These are phyloP conservation scores for Pipa parva DNA, from an alignment of 2,113 vertebrate genomes.

Conservation along the genomic window DNA sequence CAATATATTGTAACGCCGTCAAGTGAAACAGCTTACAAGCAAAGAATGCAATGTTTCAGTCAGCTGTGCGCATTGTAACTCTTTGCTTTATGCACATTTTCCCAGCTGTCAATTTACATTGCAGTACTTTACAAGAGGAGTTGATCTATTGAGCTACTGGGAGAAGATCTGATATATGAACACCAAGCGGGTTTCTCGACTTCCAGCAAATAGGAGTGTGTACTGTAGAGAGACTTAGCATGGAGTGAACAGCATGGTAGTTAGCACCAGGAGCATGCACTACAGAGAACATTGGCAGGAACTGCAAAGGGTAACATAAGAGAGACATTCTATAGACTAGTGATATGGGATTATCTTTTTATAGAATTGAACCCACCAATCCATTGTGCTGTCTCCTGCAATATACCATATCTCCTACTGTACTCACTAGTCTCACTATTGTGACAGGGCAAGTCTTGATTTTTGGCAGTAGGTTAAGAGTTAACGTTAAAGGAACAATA, in stretches of 20 bases:
- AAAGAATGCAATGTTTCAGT: slow-evolving; percentile 39
- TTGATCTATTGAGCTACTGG: slow-evolving; percentile 44
- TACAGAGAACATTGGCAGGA: too few relatives aligned
- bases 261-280: not conserved
- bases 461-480: too few relatives aligned
- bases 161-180: slow-evolving; percentile 41
- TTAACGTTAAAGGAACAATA: too few relatives aligned
- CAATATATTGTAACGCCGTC: slow-evolving; percentile 37
- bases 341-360: too few relatives aligned
- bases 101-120: slow-evolving; percentile 44
- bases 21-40: slow-evolving; percentile 41
- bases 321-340: too few relatives aligned
- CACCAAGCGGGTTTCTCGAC: slow-evolving; percentile 29
- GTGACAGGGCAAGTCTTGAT: too few relatives aligned
- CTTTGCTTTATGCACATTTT: slow-evolving; percentile 44
- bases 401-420: too few relatives aligned
- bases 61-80: slow-evolving; percentile 43
- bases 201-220: slow-evolving; percentile 24
- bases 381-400: too few relatives aligned
- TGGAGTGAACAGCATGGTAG: not conserved
- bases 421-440: too few relatives aligned
- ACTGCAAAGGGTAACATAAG: too few relatives aligned
- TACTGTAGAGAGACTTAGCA: slow-evolving; percentile 1
- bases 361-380: too few relatives aligned
- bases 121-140: slow-evolving; percentile 43